Evolutionary conservation across 2,113 vertebrate genomes (phyloP).

Genomic region (Tachuris rubrigastra): DNA sequence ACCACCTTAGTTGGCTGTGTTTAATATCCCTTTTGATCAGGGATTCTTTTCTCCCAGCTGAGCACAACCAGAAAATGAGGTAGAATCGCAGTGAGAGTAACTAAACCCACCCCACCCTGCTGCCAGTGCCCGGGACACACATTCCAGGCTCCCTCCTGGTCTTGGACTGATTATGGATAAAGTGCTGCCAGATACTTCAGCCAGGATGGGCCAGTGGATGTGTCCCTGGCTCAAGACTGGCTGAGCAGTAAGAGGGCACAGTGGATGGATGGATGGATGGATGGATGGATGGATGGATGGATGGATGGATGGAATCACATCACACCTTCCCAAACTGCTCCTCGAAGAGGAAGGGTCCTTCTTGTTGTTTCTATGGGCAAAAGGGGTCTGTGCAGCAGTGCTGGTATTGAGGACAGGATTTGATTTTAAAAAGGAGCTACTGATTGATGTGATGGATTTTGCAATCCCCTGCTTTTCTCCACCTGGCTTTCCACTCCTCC

Average conservation of each 20-base stretch:
- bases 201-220: background rate
- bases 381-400: background rate
- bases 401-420: background rate
- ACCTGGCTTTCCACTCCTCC: background rate
- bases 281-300: background rate
- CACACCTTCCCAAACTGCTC: background rate
- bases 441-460: background rate
- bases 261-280: background rate
- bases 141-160: background rate
- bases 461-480: background rate
- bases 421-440: background rate
- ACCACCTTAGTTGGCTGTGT: background rate
- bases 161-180: background rate
- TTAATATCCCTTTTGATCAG: background rate
- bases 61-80: conserved; percentile 6
- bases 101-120: background rate
- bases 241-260: background rate
- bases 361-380: accelerated
- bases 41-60: background rate
- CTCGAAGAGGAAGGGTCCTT: background rate
- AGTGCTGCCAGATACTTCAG: background rate
- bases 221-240: background rate
- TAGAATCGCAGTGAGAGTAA: background rate
- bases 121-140: background rate
- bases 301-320: background rate